Evolutionary conservation across 2,113 vertebrate genomes (phyloP).

Genomic region (Calidris pugnax): DNA sequence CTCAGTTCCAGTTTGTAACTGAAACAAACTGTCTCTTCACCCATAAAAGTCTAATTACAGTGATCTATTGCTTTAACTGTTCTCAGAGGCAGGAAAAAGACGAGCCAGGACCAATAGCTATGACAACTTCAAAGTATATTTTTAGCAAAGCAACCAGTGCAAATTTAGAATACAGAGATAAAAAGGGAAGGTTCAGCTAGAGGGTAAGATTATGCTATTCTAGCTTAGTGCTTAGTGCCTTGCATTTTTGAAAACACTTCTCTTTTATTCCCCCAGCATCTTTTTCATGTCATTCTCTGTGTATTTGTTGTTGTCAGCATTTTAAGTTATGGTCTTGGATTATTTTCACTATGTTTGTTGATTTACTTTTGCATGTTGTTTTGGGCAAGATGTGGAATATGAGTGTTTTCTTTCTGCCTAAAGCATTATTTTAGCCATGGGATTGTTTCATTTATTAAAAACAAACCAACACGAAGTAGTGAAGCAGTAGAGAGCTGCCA

Average conservation of each 20-base stretch:
- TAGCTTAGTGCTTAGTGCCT: background rate
- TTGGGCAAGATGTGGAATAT: conserved; percentile 40
- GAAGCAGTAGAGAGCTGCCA: background rate
- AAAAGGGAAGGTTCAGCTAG: conserved; percentile 40
- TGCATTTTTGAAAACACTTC: background rate
- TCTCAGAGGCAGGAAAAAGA: conserved; percentile 22
- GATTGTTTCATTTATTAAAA: conserved; percentile 43
- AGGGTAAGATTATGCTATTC: conserved; percentile 44
- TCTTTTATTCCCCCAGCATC: background rate
- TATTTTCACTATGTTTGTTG: conserved; percentile 23
- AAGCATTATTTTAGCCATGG: conserved; percentile 35
- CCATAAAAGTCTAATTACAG: conserved; percentile 18
- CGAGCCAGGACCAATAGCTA: conserved; percentile 27
- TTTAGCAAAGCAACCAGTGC: conserved; percentile 45
- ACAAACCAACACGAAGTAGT: conserved; percentile 7
- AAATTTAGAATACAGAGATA: conserved; percentile 60
- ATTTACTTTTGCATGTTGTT: conserved; percentile 58
- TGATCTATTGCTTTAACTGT: conserved; percentile 46
- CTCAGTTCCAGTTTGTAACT: background rate
- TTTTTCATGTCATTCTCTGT: background rate
- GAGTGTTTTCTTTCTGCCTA: conserved; percentile 23
- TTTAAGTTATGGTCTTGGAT: conserved; percentile 24
- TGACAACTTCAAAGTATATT: conserved; percentile 45
- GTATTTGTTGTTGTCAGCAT: background rate
- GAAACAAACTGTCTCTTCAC: background rate